A percentile compares a stretch with the other conserved stretches of the same genome.
phyloP scores from a whole-genome alignment of 1,140 invertebrate genomes.

The Bathynomus jamesi region DNA sequence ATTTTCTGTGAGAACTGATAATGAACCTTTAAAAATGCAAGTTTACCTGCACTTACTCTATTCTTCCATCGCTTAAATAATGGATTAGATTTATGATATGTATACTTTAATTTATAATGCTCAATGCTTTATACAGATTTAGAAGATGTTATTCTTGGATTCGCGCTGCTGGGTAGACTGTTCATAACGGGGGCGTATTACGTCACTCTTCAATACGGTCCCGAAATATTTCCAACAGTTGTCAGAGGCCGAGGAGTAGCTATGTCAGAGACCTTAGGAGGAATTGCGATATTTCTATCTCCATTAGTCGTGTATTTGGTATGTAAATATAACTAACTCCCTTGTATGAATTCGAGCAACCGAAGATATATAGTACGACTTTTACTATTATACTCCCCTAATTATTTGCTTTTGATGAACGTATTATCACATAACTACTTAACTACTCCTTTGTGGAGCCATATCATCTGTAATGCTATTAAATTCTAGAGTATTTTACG shows the following conservation, averaged over 20 bases:
- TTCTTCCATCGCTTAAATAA: background rate
- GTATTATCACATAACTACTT: too few species aligned
- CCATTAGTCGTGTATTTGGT: slow-evolving; percentile 36
- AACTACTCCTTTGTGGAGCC: too few species aligned
- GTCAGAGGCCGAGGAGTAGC: slow-evolving; percentile 46
- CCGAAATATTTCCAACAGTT: slow-evolving; percentile 75
- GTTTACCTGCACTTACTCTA: background rate
- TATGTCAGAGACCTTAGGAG: slow-evolving; percentile 30
- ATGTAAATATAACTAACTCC: background rate
- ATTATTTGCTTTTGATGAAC: too few species aligned
- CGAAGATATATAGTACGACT: too few species aligned
- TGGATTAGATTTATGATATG: background rate
- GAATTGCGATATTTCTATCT: slow-evolving; percentile 33
- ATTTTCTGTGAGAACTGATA: too few species aligned
- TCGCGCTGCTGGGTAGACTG: slow-evolving; percentile 70
- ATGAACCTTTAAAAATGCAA: too few species aligned
- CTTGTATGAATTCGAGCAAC: too few species aligned
- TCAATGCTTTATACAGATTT: too few species aligned
- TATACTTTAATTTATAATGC: too few species aligned
- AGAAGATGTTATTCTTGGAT: slow-evolving; percentile 3
- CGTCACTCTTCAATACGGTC: slow-evolving; percentile 78
- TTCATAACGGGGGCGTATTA: slow-evolving; percentile 80
- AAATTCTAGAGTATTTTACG: too few species aligned
- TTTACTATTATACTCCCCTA: too few species aligned
- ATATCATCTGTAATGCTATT: too few species aligned